phyloP scores from a whole-genome alignment of 2,888 invertebrate genomes.

The Caenorhabditis virilis region DNA sequence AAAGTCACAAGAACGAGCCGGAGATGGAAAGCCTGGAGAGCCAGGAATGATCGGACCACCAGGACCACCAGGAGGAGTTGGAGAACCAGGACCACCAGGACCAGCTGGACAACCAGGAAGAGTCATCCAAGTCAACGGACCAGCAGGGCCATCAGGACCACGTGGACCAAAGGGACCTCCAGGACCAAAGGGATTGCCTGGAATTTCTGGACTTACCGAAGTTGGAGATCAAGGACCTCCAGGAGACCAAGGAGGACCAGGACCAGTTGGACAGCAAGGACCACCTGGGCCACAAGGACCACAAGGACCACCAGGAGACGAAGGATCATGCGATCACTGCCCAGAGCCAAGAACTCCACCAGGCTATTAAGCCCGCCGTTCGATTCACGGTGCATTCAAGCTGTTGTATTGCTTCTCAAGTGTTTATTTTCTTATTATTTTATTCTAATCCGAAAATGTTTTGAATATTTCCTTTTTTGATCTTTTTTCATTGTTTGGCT shows the following conservation, averaged over 20 bases:
- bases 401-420: slow-evolving; percentile 13
- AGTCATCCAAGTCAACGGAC: slow-evolving; percentile 46
- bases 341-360: slow-evolving; percentile 66
- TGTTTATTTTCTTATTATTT: background rate
- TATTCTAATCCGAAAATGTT: no score
- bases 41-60: slow-evolving; percentile 59
- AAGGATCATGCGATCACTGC: slow-evolving; percentile 67
- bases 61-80: slow-evolving; percentile 58
- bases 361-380: slow-evolving; percentile 51
- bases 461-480: slow-evolving; percentile 10
- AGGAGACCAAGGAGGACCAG: slow-evolving; percentile 57
- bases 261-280: slow-evolving; percentile 58
- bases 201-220: slow-evolving; percentile 55
- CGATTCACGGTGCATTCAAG: slow-evolving; percentile 19
- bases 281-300: slow-evolving; percentile 61
- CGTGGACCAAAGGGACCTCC: slow-evolving; percentile 61
- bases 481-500: slow-evolving; percentile 38
- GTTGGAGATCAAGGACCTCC: slow-evolving; percentile 41
- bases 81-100: slow-evolving; percentile 63
- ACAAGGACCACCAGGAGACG: slow-evolving; percentile 62
- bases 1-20: slow-evolving; percentile 61
- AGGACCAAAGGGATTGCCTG: slow-evolving; percentile 64
- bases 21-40: slow-evolving; percentile 55
- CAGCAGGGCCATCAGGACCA: slow-evolving; percentile 63
- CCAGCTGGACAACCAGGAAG: slow-evolving; percentile 63